Percentiles rank a stretch among this genome's conserved stretches.
These are phyloP conservation scores for Montipora sp. DNA, from an alignment of 64 coral and sea anemone genomes.

Conservation along the genomic window DNA sequence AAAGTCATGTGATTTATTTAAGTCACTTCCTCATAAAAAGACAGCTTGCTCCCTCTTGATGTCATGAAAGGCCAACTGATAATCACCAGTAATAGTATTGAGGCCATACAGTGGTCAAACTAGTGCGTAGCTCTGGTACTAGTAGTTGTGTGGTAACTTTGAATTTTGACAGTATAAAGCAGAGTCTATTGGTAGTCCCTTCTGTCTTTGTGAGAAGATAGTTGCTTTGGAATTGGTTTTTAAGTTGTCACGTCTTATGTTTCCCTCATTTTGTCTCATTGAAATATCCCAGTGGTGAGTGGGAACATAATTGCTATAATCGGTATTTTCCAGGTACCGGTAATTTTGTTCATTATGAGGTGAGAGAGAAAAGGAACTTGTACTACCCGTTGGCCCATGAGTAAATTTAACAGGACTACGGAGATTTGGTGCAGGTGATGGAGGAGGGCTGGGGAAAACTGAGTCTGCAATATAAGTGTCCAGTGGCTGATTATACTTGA, in stretches of 20 bases:
- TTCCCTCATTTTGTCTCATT: background rate
- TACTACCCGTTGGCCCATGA: background rate
- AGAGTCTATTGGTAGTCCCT: background rate
- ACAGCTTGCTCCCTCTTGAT: background rate
- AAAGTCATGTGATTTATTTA: constrained; percentile 45
- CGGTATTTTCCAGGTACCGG: background rate
- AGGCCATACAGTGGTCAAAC: background rate
- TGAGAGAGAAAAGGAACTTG: background rate
- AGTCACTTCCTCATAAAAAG: constrained; percentile 4
- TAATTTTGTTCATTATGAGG: background rate
- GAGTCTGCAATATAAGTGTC: background rate
- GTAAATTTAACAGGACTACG: background rate
- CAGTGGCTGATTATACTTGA: background rate
- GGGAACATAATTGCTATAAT: background rate
- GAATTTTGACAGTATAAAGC: background rate
- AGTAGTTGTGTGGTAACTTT: background rate
- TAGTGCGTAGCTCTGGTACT: constrained; percentile 2
- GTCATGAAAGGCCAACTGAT: constrained; percentile 32
- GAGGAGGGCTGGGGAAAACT: constrained; percentile 43
- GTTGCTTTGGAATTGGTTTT: background rate
- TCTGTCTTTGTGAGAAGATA: background rate
- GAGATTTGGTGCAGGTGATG: background rate
- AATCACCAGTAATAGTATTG: background rate
- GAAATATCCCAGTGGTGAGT: background rate
- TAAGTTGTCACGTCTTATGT: background rate